Evolutionary conservation across 2,797 vertebrate genomes (phyloP), one percentile per base, ranked within the genome.

Genomic region (Simalia tracyae): DNA sequence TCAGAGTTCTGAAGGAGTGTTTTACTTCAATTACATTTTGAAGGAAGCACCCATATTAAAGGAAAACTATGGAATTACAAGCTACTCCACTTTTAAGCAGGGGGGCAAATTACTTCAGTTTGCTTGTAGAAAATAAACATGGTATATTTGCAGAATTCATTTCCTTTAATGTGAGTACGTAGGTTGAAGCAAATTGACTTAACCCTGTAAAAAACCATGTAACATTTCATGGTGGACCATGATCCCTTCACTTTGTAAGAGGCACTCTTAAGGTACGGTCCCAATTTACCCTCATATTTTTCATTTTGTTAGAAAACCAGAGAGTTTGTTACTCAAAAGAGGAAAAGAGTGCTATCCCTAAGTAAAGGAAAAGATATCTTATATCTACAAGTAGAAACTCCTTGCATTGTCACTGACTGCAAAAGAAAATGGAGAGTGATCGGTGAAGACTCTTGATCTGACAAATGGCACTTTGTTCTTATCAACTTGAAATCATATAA

Each of bases 381-480:
- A 72, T 72, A 6, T 17, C n/a, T 31, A 72, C 31, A 36, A 17
- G 14, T 72, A 72, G 14, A 72, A 72, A 36, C 66, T 15, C n/a
- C 66, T 72, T 72, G n/a, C 14, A 31, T 72, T 72, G n/a, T 17
- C 11, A n/a, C 54, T 89, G 12, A 15, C 84, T 72, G 94, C 76
- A 15, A 91, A 76, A 57, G 9, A 31, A 89, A n/a, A 24, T 56
- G 42, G n/a, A 89, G 17, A 19, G 0, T 81, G 14, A 87, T 91
- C 85, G 93, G 93, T 85, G 22, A 4, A 91, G 93, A 89, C 1
- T 87, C 94, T 94, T 93, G 1, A 91, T 85, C 36, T 72, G 31
- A 0, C 89, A 84, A 91, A 90, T 87, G 1, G 2, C 92, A 5
- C 42, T 91, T 8, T 56, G 0, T 63, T 94, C 68, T 93, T 92